Evolutionary conservation across 1,140 invertebrate genomes (phyloP).

Genomic region (Anastrepha obliqua): DNA sequence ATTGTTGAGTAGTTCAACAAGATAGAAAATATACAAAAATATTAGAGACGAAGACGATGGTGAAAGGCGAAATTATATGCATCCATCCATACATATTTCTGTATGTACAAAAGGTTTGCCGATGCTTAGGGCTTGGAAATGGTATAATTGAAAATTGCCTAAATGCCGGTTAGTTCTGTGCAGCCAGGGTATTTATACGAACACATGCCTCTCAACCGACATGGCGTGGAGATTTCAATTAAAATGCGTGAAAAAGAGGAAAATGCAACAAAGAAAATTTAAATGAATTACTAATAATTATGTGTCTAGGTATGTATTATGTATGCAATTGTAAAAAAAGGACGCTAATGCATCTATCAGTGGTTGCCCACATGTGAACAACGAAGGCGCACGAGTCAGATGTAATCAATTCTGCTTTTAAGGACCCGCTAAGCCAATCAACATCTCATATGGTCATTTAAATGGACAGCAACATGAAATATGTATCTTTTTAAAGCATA

Average conservation of each 20-base stretch:
- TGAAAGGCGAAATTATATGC: not conserved
- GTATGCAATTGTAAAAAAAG: not conserved
- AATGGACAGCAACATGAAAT: too few relatives aligned
- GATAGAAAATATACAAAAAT: not conserved
- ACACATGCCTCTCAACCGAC: not conserved
- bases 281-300: not conserved
- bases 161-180: conserved; percentile 4
- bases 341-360: not conserved
- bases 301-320: not conserved
- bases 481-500: too few relatives aligned
- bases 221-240: not conserved
- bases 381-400: not conserved
- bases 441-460: not conserved
- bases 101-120: too few relatives aligned
- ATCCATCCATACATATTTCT: not conserved
- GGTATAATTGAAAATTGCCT: not conserved
- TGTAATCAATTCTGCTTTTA: not conserved
- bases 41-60: not conserved
- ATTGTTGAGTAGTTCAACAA: not conserved
- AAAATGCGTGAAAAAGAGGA: conserved; percentile 5
- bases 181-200: not conserved
- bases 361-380: not conserved
- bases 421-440: not conserved
- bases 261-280: not conserved
- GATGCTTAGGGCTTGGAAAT: too few relatives aligned